Evolutionary conservation across 2,113 vertebrate species (phyloP).

Genomic region (Cavia porcellus): DNA sequence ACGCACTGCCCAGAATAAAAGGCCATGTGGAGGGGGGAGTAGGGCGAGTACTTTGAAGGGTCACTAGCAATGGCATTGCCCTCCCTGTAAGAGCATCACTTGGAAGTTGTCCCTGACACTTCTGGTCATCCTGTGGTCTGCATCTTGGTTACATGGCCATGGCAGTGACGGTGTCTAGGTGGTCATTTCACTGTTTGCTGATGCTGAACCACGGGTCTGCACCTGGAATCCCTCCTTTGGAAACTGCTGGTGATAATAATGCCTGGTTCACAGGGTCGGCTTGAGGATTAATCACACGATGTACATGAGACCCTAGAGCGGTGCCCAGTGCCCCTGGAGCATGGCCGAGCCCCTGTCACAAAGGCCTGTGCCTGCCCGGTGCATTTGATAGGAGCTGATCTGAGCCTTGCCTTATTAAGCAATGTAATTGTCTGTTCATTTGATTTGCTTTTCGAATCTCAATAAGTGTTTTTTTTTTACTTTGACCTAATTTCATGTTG

Average conservation of each 20-base stretch:
- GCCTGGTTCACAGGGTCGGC: not conserved
- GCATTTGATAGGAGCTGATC: not conserved
- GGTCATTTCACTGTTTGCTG: not conserved
- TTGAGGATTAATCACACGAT: not conserved
- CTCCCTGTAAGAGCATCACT: not conserved
- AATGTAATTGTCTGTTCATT: not conserved
- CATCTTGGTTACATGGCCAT: not conserved
- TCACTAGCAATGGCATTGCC: not conserved
- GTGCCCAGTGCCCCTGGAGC: not conserved
- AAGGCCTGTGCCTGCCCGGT: accelerated
- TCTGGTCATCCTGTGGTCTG: not conserved
- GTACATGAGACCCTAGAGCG: not conserved
- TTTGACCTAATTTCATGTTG: conserved; percentile 23
- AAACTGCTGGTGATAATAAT: not conserved
- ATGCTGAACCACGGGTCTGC: not conserved
- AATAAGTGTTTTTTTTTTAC: not conserved
- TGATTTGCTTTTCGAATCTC: conserved; percentile 39
- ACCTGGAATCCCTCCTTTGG: not conserved
- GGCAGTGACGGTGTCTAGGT: not conserved
- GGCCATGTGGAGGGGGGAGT: not conserved
- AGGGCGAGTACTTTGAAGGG: not conserved
- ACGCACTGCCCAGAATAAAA: not conserved
- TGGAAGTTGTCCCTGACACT: not conserved
- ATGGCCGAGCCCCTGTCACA: not conserved
- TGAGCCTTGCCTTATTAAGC: not conserved